phyloP scores from a whole-genome alignment of 2,888 invertebrate genomes.

The Cerastoderma edule region DNA sequence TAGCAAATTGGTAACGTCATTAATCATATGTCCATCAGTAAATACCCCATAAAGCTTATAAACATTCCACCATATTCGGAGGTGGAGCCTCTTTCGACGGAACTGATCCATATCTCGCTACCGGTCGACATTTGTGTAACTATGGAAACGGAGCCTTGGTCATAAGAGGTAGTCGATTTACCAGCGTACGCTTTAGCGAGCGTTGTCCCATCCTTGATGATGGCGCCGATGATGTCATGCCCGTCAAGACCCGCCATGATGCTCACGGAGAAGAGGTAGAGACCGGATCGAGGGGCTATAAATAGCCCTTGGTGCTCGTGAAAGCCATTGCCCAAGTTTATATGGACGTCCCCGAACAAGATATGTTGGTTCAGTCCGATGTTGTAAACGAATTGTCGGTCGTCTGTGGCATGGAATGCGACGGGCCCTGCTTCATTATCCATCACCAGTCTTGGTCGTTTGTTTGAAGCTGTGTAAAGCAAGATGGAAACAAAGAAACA shows the following conservation, averaged over 20 bases:
- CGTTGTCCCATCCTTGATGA: too few relatives aligned
- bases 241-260: too few relatives aligned
- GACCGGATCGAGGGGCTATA: too few relatives aligned
- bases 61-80: constrained; percentile 15
- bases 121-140: constrained; percentile 12
- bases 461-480: background rate
- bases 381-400: background rate
- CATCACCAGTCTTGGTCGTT: background rate
- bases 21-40: constrained; percentile 9
- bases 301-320: background rate
- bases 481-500: too few relatives aligned
- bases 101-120: constrained; percentile 17
- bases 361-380: background rate
- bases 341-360: background rate
- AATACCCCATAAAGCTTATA: constrained; percentile 27
- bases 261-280: too few relatives aligned
- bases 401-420: background rate
- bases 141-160: constrained; percentile 26
- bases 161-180: too few relatives aligned
- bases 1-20: too few relatives aligned
- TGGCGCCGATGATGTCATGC: too few relatives aligned
- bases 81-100: background rate
- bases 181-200: too few relatives aligned
- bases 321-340: background rate
- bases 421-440: background rate